Base-by-base conservation (phyloP, 2,113 vertebrate species). In the Phalacrocorax pelagicus region DNA sequence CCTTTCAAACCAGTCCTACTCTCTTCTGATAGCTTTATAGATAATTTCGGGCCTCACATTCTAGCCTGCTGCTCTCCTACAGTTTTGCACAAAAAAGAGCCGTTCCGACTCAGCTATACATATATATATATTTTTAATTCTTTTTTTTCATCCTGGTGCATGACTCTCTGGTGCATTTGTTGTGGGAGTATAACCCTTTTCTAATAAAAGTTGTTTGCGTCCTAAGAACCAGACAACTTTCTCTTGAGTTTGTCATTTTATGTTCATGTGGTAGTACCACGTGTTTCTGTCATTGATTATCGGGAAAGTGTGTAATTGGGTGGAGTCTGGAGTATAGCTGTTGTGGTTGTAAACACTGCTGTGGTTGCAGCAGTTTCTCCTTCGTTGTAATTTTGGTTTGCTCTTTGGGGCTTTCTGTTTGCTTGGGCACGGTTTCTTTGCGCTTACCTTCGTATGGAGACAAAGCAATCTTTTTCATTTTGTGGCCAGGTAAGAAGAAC, bases 401-500 rank as follows among this genome's bases (percentile, higher is more conserved):
- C 49, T 73, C 77, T 80, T 34, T 11, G 5, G 57, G 20, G 44
- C 36, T 80, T 85, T 85, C 30, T 82, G 15, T 85, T 92, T 62
- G 46, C 17, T 24, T 42, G 15, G n/a, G 12, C 34, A 57, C 52
- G 47, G 22, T 1, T 29, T 90, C 85, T 86, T 88, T 85, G 23
- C 19, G 34, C 29, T 23, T 81, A 12, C 4, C 24, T 73, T 93
- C 15, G 59, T 66, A 1, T 80, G 54, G 65, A 89, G 20, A 54
- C 87, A 95, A 97, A 87, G 55, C 30, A 4, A 6, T 47, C 21
- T 63, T 70, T 96, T 82, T 21, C 24, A 10, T 96, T 97, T 92
- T 85, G 67, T 94, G 96, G 3, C 42, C 93, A 99, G 99, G 99
- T 92, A 99, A 99, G 97, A 99, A 99, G 98, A 99, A 99, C 97